Base-by-base conservation (phyloP, 2,113 vertebrate genomes). In the Cephalopholis sonnerati region DNA sequence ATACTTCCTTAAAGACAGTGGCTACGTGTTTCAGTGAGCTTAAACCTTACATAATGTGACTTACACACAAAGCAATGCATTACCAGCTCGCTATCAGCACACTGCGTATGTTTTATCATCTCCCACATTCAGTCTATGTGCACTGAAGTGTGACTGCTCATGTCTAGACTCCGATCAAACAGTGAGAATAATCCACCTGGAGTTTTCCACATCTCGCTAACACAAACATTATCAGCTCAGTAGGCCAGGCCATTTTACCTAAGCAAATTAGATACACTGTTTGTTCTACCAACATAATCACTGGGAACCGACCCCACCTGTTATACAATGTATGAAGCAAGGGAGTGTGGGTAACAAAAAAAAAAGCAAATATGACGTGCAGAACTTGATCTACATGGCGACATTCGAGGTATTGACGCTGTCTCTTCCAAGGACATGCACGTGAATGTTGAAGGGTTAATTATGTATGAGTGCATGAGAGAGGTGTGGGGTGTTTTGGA, bases 141-240 rank as follows among this genome's bases (percentile, higher is more conserved):
- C 48, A 24, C 3, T 64, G 15, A 57, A 57, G 77, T 54, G 51
- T 50, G 51, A 25, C 17, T 50, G 67, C 46, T 50, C 48, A 6
- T 77, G 78, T 85, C 70, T 75, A 69, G 65, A 76, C 69, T 58
- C 70, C 22, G 61, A 83, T 79, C 22, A 77, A 79, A 75, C 48
- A 69, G 48, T 74, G 81, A 70, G 80, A 88, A 88, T 50, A 71
- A 69, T 22, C 71, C 89, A 80, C 53, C 89, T 91, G 81, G 63
- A 77, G 44, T 46, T 75, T 81, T 77, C 69, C 58, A 51, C 51
- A 32, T 17, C 55, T 48, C 9, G 12, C 72, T 66, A 76, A 64
- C 61, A 57, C 83, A 90, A 91, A 86, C 84, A 90, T 20, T 7
- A 66, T 62, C 73, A 25, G 32, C 71, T 82, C 71, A 79, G 64